Base-by-base conservation (phyloP, 2,797 vertebrate genomes). In the Uromys caudimaculatus region DNA sequence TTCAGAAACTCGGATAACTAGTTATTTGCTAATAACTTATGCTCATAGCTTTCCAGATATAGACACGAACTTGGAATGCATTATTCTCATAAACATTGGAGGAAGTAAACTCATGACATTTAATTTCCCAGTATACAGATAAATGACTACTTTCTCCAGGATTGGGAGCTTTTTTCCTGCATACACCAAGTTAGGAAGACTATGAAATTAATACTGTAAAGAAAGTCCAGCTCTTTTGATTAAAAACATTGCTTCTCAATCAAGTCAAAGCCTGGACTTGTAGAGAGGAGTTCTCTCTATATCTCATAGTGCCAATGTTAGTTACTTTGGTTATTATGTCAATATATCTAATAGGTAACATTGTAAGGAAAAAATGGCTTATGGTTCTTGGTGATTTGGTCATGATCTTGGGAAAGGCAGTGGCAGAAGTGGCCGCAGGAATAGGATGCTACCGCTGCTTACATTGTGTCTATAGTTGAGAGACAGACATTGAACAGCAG, bases 41-140 rank as follows among this genome's bases (percentile, higher is more conserved):
- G 52, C 32, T 27, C 41, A 86, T 92, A 21, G 60, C 58, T 78
- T 94, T 94, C 58, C 8, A 93, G 87, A 89, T 77, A 71, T 17
- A 29, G 8, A 11, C 3, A 54, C 47, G 16, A 86, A 1, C 47
- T 38, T 73, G 56, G 41, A 62, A 21, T 89, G 16, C 71, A 23
- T 69, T 79, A 32, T 79, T 67, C 88, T 35, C 1, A 64, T 69
- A 82, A 52, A 85, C 6, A 71, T 6, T 81, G 17, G 47, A 64
- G 2, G 38, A 58, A 50, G 44, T 50, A 69, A 77, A 88, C 44
- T 7, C 14, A n/a, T 44, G 21, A 75, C 8, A 9, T 90, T 88
- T 89, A 75, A 41, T 69, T 88, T 94, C 19, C 4, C 67, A 56
- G 79, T 11, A 52, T 9, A 35, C 12, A 83, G 35, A 7, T 35